A percentile compares a stretch with the other conserved stretches of the same genome.
These are phyloP conservation scores for Cantharis lateralis DNA, from an alignment of 2,888 invertebrate species.

Conservation along the genomic window DNA sequence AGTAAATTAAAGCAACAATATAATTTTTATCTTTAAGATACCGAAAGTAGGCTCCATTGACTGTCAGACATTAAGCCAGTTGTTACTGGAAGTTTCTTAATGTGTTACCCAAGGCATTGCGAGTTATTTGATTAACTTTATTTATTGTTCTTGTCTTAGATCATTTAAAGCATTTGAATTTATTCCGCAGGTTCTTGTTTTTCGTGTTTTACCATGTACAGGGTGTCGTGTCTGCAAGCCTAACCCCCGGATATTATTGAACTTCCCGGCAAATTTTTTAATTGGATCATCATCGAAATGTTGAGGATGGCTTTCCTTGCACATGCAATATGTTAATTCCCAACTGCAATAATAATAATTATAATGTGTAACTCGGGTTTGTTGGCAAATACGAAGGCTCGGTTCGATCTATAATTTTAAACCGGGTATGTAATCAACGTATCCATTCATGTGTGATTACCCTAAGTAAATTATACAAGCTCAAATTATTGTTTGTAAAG, in stretches of 20 bases:
- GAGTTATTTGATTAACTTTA: background rate
- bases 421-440: conserved; percentile 7
- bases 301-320: background rate
- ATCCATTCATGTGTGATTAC: conserved; percentile 16
- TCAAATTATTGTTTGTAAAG: conserved; percentile 1
- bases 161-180: background rate
- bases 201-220: background rate
- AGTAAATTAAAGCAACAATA: background rate
- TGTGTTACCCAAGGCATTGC: background rate
- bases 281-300: no score
- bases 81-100: background rate
- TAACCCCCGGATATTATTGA: no score
- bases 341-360: background rate
- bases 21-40: background rate
- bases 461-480: conserved; percentile 6
- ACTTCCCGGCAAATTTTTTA: no score
- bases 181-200: background rate
- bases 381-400: background rate
- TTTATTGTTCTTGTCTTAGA: background rate
- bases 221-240: background rate
- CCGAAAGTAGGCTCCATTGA: background rate
- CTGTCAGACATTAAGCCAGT: background rate
- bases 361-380: background rate
- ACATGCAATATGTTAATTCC: background rate
- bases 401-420: background rate